Evolutionary conservation across 2,888 invertebrate species (phyloP).

Genomic region (Sarcophaga rosellei): DNA sequence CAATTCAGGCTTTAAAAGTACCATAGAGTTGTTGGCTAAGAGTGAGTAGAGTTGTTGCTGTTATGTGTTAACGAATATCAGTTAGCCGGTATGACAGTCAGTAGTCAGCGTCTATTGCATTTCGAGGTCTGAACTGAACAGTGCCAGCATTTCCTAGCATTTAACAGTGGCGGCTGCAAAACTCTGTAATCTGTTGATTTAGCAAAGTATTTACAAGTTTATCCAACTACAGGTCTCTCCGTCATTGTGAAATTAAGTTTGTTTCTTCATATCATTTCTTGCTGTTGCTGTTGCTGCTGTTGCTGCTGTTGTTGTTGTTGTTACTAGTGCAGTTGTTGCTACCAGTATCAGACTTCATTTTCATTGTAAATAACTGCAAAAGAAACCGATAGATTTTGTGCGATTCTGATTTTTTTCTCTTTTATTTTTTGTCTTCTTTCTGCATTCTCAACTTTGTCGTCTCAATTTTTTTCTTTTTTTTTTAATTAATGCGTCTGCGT

Average conservation of each 20-base stretch:
- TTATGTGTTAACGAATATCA: slow-evolving; percentile 42
- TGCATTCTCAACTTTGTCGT: slow-evolving; percentile 18
- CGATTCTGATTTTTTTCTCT: slow-evolving; percentile 28
- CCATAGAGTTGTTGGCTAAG: too few relatives aligned
- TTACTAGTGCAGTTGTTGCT: too few relatives aligned
- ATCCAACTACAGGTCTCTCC: slow-evolving; percentile 27
- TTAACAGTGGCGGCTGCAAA: slow-evolving; percentile 14
- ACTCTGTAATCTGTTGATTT: slow-evolving; percentile 38
- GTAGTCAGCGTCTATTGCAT: not conserved
- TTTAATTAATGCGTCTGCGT: slow-evolving; percentile 55
- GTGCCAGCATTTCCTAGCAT: slow-evolving; percentile 40
- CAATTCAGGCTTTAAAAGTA: not conserved
- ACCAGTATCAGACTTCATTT: slow-evolving; percentile 62
- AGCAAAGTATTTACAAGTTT: slow-evolving; percentile 14
- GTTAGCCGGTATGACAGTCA: slow-evolving; percentile 38
- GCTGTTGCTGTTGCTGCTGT: not conserved
- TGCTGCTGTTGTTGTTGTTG: slow-evolving; percentile 6
- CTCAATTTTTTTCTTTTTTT: slow-evolving; percentile 8
- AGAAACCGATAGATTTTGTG: slow-evolving; percentile 60
- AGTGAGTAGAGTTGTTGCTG: not conserved
- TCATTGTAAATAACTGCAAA: slow-evolving; percentile 66
- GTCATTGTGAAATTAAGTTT: slow-evolving; percentile 30
- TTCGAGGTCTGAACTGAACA: slow-evolving; percentile 44
- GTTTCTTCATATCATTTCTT: slow-evolving; percentile 19
- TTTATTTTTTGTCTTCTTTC: slow-evolving; percentile 23